Evolutionary conservation across 2,113 vertebrate species (phyloP).

Genomic region (Zootoca vivipara): DNA sequence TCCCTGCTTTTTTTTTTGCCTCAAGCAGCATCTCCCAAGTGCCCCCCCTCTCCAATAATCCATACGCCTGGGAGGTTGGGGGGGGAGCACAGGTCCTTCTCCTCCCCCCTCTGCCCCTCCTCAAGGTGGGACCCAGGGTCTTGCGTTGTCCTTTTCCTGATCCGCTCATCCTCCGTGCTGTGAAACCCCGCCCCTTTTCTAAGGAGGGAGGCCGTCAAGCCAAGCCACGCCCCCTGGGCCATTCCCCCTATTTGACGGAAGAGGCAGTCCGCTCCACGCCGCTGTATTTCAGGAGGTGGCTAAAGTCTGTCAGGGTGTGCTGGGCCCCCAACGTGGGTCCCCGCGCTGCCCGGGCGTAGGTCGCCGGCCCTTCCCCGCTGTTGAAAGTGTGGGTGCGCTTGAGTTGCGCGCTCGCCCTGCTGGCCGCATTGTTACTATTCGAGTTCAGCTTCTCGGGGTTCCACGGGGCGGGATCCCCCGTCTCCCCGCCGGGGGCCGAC

Average conservation of each 20-base stretch:
- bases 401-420: slow-evolving; percentile 70
- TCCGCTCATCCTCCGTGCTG: background rate
- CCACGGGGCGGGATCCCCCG: slow-evolving; percentile 79
- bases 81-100: background rate
- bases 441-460: slow-evolving; percentile 87
- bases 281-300: slow-evolving; percentile 80
- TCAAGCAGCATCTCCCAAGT: background rate
- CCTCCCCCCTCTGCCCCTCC: background rate
- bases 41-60: background rate
- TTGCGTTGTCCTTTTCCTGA: background rate
- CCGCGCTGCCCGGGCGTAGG: slow-evolving; percentile 69
- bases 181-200: slow-evolving; percentile 3
- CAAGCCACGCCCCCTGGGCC: background rate
- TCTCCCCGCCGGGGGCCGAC: slow-evolving; percentile 85
- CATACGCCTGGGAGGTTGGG: background rate
- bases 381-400: slow-evolving; percentile 80
- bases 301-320: slow-evolving; percentile 85
- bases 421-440: slow-evolving; percentile 79
- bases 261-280: slow-evolving; percentile 85
- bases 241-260: slow-evolving; percentile 70
- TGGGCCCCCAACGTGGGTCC: slow-evolving; percentile 63
- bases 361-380: slow-evolving; percentile 64
- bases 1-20: background rate
- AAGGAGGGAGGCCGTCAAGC: background rate
- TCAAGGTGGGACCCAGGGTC: background rate